Evolutionary conservation across 1,140 invertebrate genomes (phyloP).

Genomic region (Patella vulgata): DNA sequence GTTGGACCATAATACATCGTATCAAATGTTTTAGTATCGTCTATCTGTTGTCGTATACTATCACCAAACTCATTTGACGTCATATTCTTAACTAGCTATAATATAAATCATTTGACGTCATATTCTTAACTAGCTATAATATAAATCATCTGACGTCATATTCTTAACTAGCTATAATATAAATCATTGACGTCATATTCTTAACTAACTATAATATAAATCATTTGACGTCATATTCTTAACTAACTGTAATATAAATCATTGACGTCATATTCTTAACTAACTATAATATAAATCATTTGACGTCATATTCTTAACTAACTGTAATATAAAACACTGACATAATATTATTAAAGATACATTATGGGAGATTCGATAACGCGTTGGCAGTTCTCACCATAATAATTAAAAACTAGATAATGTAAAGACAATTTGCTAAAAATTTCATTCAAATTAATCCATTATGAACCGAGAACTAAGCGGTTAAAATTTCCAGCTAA

Average conservation of each 20-base stretch:
- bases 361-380: too few species aligned
- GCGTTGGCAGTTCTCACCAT: too few species aligned
- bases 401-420: too few species aligned
- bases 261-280: slow-evolving; percentile 78
- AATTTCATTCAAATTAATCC: too few species aligned
- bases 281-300: slow-evolving; percentile 71
- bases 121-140: too few species aligned
- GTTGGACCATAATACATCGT: slow-evolving; percentile 46
- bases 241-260: slow-evolving; percentile 76
- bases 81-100: slow-evolving; percentile 74
- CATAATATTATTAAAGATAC: too few species aligned
- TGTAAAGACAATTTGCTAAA: too few species aligned
- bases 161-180: slow-evolving; percentile 71
- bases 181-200: slow-evolving; percentile 76
- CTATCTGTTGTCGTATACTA: slow-evolving; percentile 73
- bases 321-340: slow-evolving; percentile 64
- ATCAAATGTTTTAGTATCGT: slow-evolving; percentile 76
- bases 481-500: too few species aligned
- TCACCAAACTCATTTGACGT: slow-evolving; percentile 74
- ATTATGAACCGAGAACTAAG: too few species aligned
- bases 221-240: too few species aligned
- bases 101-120: slow-evolving; percentile 5
- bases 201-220: slow-evolving; percentile 69
- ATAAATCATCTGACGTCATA: slow-evolving; percentile 77
- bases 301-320: slow-evolving; percentile 74